These are phyloP conservation scores for Ischnura elegans DNA, from an alignment of 2,888 invertebrate species.

Conservation along the genomic window DNA sequence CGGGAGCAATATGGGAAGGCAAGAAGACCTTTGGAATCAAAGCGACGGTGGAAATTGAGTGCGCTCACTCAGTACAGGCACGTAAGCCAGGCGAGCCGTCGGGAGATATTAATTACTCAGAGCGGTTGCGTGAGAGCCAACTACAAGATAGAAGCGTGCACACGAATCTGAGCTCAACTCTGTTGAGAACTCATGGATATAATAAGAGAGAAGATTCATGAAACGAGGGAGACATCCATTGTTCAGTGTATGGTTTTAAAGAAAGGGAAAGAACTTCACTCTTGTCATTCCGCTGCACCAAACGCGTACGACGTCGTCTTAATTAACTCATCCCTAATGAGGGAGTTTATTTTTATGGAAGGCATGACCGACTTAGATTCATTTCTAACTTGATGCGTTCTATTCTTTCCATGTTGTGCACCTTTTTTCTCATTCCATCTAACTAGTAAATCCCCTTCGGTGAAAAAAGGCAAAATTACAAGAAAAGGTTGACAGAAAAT, in stretches of 20 bases:
- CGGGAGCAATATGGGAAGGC: neutral
- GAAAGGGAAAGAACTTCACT: neutral
- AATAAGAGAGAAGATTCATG: neutral
- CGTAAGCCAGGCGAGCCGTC: conserved; percentile 4
- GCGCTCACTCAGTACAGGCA: neutral
- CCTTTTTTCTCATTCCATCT: too few species aligned
- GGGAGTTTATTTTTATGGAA: neutral
- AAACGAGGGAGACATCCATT: neutral
- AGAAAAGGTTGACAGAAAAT: too few species aligned
- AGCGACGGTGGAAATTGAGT: neutral
- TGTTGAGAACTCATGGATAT: conserved; percentile 12
- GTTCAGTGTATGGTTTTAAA: neutral
- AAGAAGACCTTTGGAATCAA: neutral
- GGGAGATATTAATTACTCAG: conserved; percentile 6
- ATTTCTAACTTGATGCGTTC: too few species aligned
- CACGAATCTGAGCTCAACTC: neutral
- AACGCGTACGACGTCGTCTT: neutral
- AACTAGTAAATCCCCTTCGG: too few species aligned
- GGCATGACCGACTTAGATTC: too few species aligned
- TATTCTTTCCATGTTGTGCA: too few species aligned
- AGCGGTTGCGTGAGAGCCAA: conserved; percentile 5
- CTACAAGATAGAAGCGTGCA: conserved; percentile 28
- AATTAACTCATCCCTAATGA: neutral
- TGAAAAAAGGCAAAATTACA: too few species aligned
- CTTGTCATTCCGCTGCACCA: neutral